phyloP scores from a whole-genome alignment of 2,797 vertebrate species.

The Gorsachius magnificus region DNA sequence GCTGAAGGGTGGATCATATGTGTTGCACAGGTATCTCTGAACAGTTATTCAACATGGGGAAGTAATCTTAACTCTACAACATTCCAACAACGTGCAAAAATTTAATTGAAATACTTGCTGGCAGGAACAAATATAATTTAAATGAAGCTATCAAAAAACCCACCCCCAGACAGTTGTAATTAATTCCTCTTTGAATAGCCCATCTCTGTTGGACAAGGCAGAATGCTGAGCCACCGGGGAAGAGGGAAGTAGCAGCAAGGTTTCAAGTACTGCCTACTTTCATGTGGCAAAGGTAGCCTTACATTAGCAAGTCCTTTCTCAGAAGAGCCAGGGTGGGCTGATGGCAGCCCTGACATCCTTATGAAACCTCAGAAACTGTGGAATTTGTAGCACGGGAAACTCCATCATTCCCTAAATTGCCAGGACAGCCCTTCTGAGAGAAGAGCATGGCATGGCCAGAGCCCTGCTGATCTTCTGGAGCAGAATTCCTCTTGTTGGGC shows the following conservation, averaged over 20 bases:
- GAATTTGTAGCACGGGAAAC: neutral
- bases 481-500: neutral
- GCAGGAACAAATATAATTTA: neutral
- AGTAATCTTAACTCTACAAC: neutral
- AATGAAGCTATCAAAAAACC: neutral
- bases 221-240: fast-evolving
- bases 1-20: neutral
- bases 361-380: neutral
- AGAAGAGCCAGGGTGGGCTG: neutral
- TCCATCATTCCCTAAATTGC: neutral
- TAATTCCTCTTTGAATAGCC: neutral
- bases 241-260: neutral
- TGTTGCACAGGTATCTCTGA: neutral
- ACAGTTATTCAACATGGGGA: neutral
- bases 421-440: neutral
- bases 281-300: neutral
- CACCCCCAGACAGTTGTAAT: neutral
- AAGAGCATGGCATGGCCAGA: neutral
- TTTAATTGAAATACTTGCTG: neutral
- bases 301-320: neutral
- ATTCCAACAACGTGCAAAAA: neutral
- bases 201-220: neutral
- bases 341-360: neutral
- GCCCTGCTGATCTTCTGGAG: neutral
- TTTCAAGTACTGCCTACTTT: neutral